Base-by-base conservation (phyloP, 2,888 invertebrate species). In the Antheraea assamensis region DNA sequence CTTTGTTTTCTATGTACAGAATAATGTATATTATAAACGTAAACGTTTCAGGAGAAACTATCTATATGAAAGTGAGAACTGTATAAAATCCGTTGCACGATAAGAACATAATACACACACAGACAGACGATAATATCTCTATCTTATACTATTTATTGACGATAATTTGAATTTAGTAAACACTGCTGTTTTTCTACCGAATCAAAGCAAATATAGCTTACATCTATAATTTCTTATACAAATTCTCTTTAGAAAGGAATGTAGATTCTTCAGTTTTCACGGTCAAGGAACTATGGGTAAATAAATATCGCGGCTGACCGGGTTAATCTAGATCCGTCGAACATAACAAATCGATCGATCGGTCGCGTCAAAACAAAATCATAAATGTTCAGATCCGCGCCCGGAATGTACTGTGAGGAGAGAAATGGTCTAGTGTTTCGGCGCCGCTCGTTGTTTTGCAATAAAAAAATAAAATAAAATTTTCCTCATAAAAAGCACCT, bases 361-460 rank as follows among this genome's bases (percentile, higher is more conserved):
- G 24, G 47, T 72, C 52, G 66, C 75, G 70, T 76, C 76, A 77
- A 75, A 78, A 79, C 77, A 76, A 74, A 66, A 73, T 76, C 76
- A 74, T 78, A 77, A 79, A 78, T 71, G 35, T 74, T 42, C 72
- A 75, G 71, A 72, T 68, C 74, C 42, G 21, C 64, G 70, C 61
- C 52, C 52, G 13, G 52, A 71, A 71, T 68, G 68, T 35, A 68
- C 10, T 35, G 35, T 15, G 52, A 68, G 21, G 68, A 72, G 35
- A 52, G 71, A 71, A 74, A 74, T 68, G 75, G 35, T 76, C 73
- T 58, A 72, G 70, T 73, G 72, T 31, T 73, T 64, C 72, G 71
- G 30, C 61, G 27, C 61, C 27, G 17, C 30, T 17, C 27, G 71
- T 72, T 31, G 13, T 73, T 47, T 24, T 27, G 27, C 70, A 35